These are phyloP conservation scores for Zaprionus camerounensis DNA, from an alignment of 1,140 invertebrate genomes.

Conservation along the genomic window DNA sequence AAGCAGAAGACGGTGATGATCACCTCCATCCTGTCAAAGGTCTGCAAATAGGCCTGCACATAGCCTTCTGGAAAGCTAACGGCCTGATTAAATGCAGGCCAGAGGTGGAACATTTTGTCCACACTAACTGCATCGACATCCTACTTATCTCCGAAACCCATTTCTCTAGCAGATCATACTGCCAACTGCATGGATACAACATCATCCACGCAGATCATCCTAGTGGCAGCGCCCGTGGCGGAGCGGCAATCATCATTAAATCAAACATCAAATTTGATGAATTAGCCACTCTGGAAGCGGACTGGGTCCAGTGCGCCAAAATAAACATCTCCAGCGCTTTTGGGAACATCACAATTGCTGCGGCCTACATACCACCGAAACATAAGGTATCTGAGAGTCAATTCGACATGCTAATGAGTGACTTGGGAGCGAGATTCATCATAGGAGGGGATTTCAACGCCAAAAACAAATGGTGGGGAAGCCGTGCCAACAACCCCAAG, in stretches of 20 bases:
- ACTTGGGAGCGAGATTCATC: not conserved
- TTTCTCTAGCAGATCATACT: not conserved
- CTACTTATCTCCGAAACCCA: not conserved
- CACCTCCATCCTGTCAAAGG: not conserved
- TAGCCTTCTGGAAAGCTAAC: not conserved
- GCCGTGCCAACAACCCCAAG: not conserved
- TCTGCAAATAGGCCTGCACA: not conserved
- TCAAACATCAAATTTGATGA: not conserved
- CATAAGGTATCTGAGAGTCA: not conserved
- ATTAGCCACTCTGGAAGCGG: not conserved
- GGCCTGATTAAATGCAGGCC: not conserved
- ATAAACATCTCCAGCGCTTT: not conserved
- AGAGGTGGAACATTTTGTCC: not conserved
- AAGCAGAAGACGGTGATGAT: slow-evolving; percentile 11
- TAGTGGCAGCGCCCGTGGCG: not conserved
- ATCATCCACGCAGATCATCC: not conserved
- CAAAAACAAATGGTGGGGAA: not conserved
- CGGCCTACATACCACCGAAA: not conserved
- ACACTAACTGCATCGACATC: not conserved
- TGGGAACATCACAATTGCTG: not conserved
- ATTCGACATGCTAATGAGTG: not conserved
- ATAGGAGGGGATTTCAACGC: not conserved
- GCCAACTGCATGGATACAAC: not conserved
- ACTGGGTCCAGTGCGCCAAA: not conserved
- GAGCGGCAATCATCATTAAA: not conserved